A percentile compares a stretch with the other conserved stretches of the same genome.
phyloP scores from a whole-genome alignment of 1,140 invertebrate genomes.

The Danaus plexippus region DNA sequence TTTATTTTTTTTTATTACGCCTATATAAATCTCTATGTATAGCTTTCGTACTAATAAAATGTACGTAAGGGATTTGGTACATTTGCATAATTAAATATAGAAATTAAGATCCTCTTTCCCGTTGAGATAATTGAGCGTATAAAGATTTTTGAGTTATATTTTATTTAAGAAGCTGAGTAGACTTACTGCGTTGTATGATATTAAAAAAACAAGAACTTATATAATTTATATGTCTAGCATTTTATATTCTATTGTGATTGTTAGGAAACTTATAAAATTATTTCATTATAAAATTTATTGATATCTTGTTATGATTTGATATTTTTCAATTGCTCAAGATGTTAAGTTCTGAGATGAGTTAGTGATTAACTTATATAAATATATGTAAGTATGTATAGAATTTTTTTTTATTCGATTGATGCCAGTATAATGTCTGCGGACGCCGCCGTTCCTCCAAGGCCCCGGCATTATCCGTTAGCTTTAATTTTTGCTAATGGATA shows the following conservation, averaged over 20 bases:
- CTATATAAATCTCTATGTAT: background rate
- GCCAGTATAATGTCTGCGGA: background rate
- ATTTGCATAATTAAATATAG: conserved; percentile 60
- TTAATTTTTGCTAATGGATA: conserved; percentile 40
- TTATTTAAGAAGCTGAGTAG: conserved; percentile 10
- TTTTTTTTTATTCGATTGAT: too few relatives aligned
- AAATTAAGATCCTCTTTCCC: conserved; percentile 36
- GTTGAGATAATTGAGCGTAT: conserved; percentile 44
- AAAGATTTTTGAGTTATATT: conserved; percentile 36
- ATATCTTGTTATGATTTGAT: too few relatives aligned
- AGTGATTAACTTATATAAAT: too few relatives aligned
- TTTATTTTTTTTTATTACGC: too few relatives aligned
- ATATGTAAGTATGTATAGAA: too few relatives aligned
- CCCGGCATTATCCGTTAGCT: conserved; percentile 31
- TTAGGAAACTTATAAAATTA: too few relatives aligned
- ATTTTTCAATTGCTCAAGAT: too few relatives aligned
- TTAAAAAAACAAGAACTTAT: too few relatives aligned
- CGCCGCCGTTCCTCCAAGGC: conserved; percentile 21
- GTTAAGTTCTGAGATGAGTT: too few relatives aligned
- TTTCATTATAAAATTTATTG: too few relatives aligned
- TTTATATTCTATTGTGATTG: too few relatives aligned
- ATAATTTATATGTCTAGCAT: too few relatives aligned
- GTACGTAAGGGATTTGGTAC: conserved; percentile 4
- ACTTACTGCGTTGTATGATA: background rate
- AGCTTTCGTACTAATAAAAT: background rate